These are phyloP conservation scores for Rhinichthys osculus DNA, from an alignment of 2,797 vertebrate species.

Conservation along the genomic window DNA sequence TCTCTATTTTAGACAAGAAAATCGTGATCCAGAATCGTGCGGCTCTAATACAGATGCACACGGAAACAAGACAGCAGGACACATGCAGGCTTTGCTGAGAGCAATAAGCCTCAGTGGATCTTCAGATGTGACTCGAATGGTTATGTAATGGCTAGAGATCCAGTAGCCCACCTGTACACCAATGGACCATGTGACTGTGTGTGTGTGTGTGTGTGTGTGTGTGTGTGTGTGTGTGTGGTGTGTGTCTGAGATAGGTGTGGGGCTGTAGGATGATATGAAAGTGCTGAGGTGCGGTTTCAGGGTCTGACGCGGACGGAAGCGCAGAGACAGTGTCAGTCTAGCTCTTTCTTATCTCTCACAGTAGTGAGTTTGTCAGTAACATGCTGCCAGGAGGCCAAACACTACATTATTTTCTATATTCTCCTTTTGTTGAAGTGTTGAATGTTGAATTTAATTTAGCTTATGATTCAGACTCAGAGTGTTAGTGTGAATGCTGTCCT, in stretches of 20 bases:
- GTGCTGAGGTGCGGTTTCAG: constrained; percentile 50
- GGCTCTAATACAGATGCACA: neutral
- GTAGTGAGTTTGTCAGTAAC: constrained; percentile 10
- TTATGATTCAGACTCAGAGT: neutral
- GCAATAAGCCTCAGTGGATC: constrained; percentile 34
- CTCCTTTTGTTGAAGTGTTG: neutral
- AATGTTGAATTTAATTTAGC: neutral
- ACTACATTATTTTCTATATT: neutral
- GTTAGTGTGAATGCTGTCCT: neutral
- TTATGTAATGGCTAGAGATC: constrained; percentile 53
- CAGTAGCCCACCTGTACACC: constrained; percentile 40
- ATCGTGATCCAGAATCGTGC: neutral
- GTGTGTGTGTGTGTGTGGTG: neutral
- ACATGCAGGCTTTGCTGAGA: constrained; percentile 11
- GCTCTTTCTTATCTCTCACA: constrained; percentile 10
- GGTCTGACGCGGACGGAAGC: constrained; percentile 20
- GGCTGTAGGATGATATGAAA: constrained; percentile 45
- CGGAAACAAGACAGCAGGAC: constrained; percentile 23
- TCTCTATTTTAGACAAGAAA: neutral
- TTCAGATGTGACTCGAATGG: constrained; percentile 37
- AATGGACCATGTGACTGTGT: constrained; percentile 30
- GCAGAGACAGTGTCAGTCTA: constrained; percentile 37
- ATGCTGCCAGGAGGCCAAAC: neutral
- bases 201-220: constrained; percentile 1
- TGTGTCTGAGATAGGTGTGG: neutral